phyloP scores from a whole-genome alignment of 2,888 invertebrate genomes.

The Cryptophagus acutangulus region DNA sequence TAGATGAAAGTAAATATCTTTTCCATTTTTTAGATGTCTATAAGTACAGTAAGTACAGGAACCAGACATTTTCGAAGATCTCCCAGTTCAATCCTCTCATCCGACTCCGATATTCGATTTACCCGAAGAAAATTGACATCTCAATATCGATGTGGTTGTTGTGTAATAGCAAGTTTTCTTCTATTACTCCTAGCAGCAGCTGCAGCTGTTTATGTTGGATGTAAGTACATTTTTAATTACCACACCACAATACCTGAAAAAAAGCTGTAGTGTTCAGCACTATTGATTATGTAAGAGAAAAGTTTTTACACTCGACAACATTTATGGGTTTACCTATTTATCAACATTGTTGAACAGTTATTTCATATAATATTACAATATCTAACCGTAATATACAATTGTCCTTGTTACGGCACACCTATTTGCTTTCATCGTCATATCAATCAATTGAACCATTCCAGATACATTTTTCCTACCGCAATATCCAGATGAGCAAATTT shows the following conservation, averaged over 20 bases:
- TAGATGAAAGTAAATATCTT: too few relatives aligned
- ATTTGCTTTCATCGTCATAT: too few relatives aligned
- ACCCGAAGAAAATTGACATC: conserved; percentile 79
- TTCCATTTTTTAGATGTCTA: conserved; percentile 55
- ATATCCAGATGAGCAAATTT: conserved; percentile 73
- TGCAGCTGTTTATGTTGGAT: conserved; percentile 61
- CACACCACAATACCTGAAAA: too few relatives aligned
- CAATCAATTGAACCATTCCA: too few relatives aligned
- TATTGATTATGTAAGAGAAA: too few relatives aligned
- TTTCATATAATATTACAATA: too few relatives aligned
- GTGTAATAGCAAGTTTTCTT: conserved; percentile 76
- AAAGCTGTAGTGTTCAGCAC: too few relatives aligned
- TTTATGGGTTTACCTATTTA: too few relatives aligned
- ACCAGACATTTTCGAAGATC: conserved; percentile 51
- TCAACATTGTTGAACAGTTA: too few relatives aligned
- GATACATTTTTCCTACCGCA: conserved; percentile 70
- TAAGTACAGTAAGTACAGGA: conserved; percentile 47
- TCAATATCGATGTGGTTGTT: conserved; percentile 83
- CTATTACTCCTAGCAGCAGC: conserved; percentile 70
- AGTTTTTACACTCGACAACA: too few relatives aligned
- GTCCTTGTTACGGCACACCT: too few relatives aligned
- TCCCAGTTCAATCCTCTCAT: conserved; percentile 77
- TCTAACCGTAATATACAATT: too few relatives aligned
- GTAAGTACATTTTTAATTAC: conserved; percentile 60
- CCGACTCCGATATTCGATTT: conserved; percentile 85